These are phyloP conservation scores for Poicephalus gulielmi DNA, from an alignment of 2,113 vertebrate species.

Conservation along the genomic window DNA sequence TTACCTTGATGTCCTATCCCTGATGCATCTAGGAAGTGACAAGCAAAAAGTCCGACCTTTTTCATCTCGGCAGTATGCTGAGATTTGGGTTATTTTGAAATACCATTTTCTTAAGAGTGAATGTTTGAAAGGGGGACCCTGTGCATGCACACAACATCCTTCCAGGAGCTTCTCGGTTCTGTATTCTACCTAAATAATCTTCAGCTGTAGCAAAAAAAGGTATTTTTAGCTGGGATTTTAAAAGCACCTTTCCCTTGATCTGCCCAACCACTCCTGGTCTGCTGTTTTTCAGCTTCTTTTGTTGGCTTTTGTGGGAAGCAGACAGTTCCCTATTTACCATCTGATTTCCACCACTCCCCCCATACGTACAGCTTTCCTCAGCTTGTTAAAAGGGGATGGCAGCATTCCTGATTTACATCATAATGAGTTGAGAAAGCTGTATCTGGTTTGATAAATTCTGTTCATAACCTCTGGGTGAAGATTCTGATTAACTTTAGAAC, in stretches of 20 bases:
- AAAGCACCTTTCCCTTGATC: background rate
- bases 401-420: background rate
- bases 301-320: background rate
- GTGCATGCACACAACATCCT: background rate
- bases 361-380: background rate
- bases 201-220: background rate
- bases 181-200: background rate
- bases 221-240: background rate
- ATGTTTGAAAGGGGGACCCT: background rate
- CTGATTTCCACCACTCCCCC: background rate
- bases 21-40: background rate
- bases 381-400: background rate
- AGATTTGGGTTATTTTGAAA: background rate
- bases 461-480: background rate
- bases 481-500: background rate
- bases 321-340: background rate
- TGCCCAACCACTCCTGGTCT: background rate
- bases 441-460: background rate
- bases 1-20: background rate
- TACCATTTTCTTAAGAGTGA: background rate
- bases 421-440: background rate
- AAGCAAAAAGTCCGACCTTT: background rate
- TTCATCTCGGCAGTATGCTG: background rate
- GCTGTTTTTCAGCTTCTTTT: background rate
- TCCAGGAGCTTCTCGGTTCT: background rate